Conservation (phyloP, 1,140 invertebrate species). For the Heliothis subflexa region DNA sequence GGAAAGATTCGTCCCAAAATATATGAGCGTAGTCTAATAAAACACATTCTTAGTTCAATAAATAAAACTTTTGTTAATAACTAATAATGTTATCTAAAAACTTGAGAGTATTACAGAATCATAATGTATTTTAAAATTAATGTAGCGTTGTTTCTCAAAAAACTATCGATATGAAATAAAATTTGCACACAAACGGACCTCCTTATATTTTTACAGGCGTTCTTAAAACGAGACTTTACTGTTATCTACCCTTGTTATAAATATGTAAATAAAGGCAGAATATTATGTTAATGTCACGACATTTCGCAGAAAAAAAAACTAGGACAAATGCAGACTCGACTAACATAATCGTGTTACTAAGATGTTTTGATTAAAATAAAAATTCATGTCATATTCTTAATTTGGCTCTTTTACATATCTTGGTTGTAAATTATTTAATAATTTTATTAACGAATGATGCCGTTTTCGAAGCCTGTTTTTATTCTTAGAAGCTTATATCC, state of each 20-base stretch:
- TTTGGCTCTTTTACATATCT: not conserved
- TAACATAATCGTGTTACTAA: slow-evolving; percentile 36
- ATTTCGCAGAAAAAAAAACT: slow-evolving; percentile 45
- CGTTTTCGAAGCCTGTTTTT: slow-evolving; percentile 36
- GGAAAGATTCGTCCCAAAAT: too few species aligned
- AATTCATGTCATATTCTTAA: slow-evolving; percentile 15
- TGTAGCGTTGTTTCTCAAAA: slow-evolving; percentile 5
- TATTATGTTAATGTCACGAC: slow-evolving; percentile 33
- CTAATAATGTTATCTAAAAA: slow-evolving; percentile 8
- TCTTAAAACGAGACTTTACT: slow-evolving; percentile 43
- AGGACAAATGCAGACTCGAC: slow-evolving; percentile 31
- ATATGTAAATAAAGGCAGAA: slow-evolving; percentile 38
- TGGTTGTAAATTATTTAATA: slow-evolving; percentile 41
- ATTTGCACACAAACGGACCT: slow-evolving; percentile 54
- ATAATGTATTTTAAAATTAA: slow-evolving; percentile 43
- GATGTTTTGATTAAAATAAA: slow-evolving; percentile 27
- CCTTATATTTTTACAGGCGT: slow-evolving; percentile 43
- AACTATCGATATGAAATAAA: slow-evolving; percentile 28
- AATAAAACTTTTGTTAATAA: slow-evolving; percentile 24
- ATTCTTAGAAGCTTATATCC: slow-evolving; percentile 24
- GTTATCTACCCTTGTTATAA: slow-evolving; percentile 48
- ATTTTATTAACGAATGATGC: not conserved
- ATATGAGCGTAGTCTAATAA: not conserved
- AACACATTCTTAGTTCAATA: slow-evolving; percentile 9
- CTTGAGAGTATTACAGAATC: not conserved